Percentiles rank a stretch among this genome's conserved stretches.
Evolutionary conservation across 1,140 invertebrate genomes (phyloP).

Genomic region (Hylyphantes graminicola): DNA sequence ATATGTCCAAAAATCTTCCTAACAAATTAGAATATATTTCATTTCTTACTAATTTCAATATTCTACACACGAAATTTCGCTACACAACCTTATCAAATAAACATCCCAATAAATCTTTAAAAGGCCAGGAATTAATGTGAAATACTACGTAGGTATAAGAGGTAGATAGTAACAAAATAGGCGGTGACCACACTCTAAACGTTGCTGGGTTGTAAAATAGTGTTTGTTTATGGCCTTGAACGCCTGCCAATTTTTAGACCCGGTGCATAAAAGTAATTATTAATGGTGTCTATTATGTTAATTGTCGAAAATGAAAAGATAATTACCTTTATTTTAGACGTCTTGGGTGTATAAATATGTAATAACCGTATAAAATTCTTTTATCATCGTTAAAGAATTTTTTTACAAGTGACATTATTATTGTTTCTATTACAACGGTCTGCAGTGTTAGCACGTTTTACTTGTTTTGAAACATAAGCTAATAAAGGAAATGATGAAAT

Average conservation of each 20-base stretch:
- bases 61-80: too few relatives aligned
- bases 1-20: too few relatives aligned
- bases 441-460: too few relatives aligned
- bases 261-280: conserved; percentile 40
- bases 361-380: conserved; percentile 14
- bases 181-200: conserved; percentile 16
- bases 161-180: conserved; percentile 11
- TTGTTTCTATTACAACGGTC: too few relatives aligned
- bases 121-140: too few relatives aligned
- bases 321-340: conserved; percentile 33
- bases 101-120: too few relatives aligned
- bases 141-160: too few relatives aligned
- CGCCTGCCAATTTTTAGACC: conserved; percentile 43
- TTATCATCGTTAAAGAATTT: neutral
- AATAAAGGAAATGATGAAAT: too few relatives aligned
- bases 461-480: too few relatives aligned
- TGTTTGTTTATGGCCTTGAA: conserved; percentile 35
- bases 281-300: conserved; percentile 44
- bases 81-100: too few relatives aligned
- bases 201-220: conserved; percentile 30
- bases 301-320: conserved; percentile 39
- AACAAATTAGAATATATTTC: too few relatives aligned
- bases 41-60: too few relatives aligned
- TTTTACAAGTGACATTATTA: neutral
- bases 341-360: neutral